Base-by-base conservation (phyloP, 2,113 vertebrate species). In the Phrynosoma platyrhinos region DNA sequence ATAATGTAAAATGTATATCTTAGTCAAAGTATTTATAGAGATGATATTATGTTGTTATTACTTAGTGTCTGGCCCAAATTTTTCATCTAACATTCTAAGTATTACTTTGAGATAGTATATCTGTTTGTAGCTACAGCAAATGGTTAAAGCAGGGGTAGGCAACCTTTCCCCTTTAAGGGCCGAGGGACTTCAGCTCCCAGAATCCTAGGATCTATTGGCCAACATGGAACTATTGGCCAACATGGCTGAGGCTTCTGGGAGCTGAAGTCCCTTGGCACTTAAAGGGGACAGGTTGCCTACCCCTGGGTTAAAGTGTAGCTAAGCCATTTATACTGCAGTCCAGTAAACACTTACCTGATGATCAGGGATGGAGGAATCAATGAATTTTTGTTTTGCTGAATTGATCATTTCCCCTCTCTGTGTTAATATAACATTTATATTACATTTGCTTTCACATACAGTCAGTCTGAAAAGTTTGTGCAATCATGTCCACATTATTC, bases 51-150 rank as follows among this genome's bases (percentile, higher is more conserved):
- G 92, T 79, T 93, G 88, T 55, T 32, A 93, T 94, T 95, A 92
- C 88, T 94, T 92, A 92, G 91, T 92, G 88, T 87, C 90, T 93
- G 69, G 90, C 91, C 92, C 93, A 95, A 92, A 86, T 90, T 94
- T 91, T 90, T 75, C n/a, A 62, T 25, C 76, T 92, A 92, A 94
- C 94, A 92, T 95, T 95, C 93, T 91, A 88, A 93, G 55, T 91
- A 83, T 36, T 79, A 91, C 92, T 91, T 90, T 93, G 94, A 93
- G 92, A 88, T 90, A 92, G 91, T 89, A 89, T 90, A 86, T 93
- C 94, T 75, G 90, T 87, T 88, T 1, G 0, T 76, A 89, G 83
- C 90, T 91, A 86, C 91, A 94, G 90, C 92, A 53, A 87, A 62
- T 16, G 58, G 1, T n/a, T n/a, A n/a, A n/a, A n/a, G n/a, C n/a